These are phyloP conservation scores for Vanessa tameamea DNA, from an alignment of 1,140 invertebrate species.

Conservation along the genomic window DNA sequence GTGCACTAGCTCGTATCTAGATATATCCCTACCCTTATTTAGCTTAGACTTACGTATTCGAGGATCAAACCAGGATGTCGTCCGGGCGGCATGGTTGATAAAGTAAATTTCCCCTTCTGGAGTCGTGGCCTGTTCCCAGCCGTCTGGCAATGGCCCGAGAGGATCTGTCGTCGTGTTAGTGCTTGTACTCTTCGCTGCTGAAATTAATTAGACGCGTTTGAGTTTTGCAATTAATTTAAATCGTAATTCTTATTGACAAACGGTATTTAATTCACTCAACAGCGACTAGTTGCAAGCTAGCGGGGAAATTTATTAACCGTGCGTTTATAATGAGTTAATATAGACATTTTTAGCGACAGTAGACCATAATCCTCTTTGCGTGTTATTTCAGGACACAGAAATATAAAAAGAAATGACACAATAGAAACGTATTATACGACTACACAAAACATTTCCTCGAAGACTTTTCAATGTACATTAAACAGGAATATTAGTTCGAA, in stretches of 20 bases:
- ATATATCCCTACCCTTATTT: constrained; percentile 9
- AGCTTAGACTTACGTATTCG: constrained; percentile 29
- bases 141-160: constrained; percentile 93
- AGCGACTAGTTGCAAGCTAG: constrained; percentile 72
- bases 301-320: constrained; percentile 7
- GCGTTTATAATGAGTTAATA: constrained; percentile 9
- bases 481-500: constrained; percentile 15
- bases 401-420: constrained; percentile 7
- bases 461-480: constrained; percentile 29
- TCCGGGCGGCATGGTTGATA: constrained; percentile 96
- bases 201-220: constrained; percentile 67
- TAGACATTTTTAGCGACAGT: not conserved
- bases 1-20: not conserved
- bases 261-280: constrained; percentile 68
- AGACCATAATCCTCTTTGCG: not conserved
- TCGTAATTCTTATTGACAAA: constrained; percentile 40
- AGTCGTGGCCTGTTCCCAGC: constrained; percentile 97
- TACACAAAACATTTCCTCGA: constrained; percentile 20
- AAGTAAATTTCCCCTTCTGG: constrained; percentile 97
- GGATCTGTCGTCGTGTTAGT: constrained; percentile 77
- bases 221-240: constrained; percentile 41
- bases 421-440: constrained; percentile 16
- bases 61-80: constrained; percentile 98
- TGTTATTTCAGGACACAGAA: not conserved
- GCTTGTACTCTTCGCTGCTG: constrained; percentile 80